Conservation (phyloP, 92 coral and sea anemone genomes). For the Porites lobata region DNA sequence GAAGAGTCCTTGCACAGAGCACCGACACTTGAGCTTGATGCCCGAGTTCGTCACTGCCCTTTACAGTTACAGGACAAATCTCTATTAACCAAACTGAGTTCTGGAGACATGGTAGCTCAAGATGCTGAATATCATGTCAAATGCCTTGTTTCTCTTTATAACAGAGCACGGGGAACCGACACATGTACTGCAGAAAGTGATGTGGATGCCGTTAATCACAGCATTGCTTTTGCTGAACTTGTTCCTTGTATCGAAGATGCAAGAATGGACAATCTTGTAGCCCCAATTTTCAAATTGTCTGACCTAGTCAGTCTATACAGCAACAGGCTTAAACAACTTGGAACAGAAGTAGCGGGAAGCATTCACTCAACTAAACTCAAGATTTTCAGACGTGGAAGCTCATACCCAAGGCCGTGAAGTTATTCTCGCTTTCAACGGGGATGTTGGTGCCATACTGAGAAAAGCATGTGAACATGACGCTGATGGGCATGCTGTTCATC, state of each 20-base stretch:
- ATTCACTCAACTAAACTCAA: conserved; percentile 53
- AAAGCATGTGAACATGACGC: conserved; percentile 48
- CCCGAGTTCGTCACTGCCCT: conserved; percentile 58
- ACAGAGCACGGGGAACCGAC: conserved; percentile 16
- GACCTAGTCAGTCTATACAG: conserved; percentile 59
- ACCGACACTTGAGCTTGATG: conserved; percentile 47
- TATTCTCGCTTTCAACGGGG: conserved; percentile 30
- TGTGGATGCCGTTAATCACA: conserved; percentile 21
- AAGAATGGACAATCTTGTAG: not conserved
- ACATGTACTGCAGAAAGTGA: conserved; percentile 1
- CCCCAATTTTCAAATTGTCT: conserved; percentile 41
- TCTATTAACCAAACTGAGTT: conserved; percentile 51
- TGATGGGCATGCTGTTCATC: conserved; percentile 45
- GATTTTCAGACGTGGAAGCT: conserved; percentile 54
- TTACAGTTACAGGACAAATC: conserved; percentile 52
- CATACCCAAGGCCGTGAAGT: conserved; percentile 49
- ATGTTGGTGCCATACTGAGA: conserved; percentile 33
- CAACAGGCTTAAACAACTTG: conserved; percentile 53
- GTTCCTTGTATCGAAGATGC: conserved; percentile 65
- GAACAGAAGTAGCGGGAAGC: not conserved
- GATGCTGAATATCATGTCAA: conserved; percentile 63
- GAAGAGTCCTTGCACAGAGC: conserved; percentile 41
- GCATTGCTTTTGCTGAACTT: conserved; percentile 78
- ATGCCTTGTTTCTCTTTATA: conserved; percentile 28
- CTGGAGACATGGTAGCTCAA: conserved; percentile 71